These are phyloP conservation scores for Pelochelys cantorii DNA, from an alignment of 2,797 vertebrate genomes.

Conservation along the genomic window DNA sequence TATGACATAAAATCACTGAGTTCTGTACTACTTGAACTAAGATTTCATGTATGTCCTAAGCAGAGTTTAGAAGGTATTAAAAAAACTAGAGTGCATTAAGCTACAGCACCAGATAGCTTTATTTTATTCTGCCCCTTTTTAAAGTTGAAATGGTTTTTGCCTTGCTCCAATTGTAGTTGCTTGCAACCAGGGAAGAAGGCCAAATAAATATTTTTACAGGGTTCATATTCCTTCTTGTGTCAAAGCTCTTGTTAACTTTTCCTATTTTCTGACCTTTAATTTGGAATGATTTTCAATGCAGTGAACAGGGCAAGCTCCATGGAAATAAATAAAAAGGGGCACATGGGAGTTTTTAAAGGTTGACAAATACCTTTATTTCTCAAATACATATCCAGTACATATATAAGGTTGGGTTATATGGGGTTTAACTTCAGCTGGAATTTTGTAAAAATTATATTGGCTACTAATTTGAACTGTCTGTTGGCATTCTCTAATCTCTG, in stretches of 20 bases:
- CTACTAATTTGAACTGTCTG: conserved; percentile 37
- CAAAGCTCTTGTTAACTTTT: conserved; percentile 10
- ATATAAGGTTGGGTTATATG: background rate
- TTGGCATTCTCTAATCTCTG: conserved; percentile 37
- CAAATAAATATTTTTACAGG: background rate
- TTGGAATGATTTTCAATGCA: conserved; percentile 40
- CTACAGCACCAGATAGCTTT: background rate
- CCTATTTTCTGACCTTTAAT: background rate
- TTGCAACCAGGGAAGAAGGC: background rate
- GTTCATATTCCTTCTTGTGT: background rate
- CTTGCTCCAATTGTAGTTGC: background rate
- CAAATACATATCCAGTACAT: background rate
- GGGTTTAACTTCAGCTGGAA: conserved; percentile 36
- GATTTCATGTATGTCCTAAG: background rate
- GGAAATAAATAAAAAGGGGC: conserved; percentile 40
- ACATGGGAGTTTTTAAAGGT: conserved; percentile 27
- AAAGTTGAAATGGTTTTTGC: background rate
- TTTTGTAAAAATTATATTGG: conserved; percentile 25
- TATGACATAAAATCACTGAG: background rate
- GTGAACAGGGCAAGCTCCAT: conserved; percentile 13
- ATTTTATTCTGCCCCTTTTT: background rate
- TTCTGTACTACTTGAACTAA: background rate
- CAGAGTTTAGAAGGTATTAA: background rate
- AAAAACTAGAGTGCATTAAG: fast-evolving
- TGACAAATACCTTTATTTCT: conserved; percentile 43